Conservation (phyloP, 2,797 vertebrate genomes). For the Eremophila alpestris region DNA sequence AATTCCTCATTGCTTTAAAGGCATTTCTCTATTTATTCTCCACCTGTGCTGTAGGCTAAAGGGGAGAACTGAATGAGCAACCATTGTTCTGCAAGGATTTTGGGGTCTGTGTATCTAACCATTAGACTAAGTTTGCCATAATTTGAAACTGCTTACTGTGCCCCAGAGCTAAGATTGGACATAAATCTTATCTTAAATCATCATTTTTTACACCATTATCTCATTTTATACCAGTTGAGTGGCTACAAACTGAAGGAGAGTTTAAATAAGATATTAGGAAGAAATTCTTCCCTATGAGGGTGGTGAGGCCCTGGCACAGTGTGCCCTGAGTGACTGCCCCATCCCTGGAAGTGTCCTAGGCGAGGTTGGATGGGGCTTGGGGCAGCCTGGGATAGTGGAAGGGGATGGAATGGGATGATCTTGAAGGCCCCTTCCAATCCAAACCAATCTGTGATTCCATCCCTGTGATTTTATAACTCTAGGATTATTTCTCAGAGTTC, state of each 20-base stretch:
- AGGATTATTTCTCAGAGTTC: background rate
- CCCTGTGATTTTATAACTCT: background rate
- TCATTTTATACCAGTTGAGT: background rate
- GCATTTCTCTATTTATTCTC: background rate
- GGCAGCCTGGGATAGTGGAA: accelerated
- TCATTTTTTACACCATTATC: background rate
- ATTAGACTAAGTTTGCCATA: background rate
- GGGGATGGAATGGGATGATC: accelerated
- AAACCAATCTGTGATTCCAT: background rate
- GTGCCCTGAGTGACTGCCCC: background rate
- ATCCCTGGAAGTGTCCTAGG: background rate
- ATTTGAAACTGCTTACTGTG: background rate
- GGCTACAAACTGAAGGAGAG: background rate
- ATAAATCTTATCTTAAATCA: background rate
- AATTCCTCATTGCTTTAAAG: background rate
- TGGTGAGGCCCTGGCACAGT: background rate
- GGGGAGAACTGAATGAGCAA: background rate
- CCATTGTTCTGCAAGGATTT: background rate
- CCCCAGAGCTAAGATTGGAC: background rate
- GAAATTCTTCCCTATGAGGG: background rate
- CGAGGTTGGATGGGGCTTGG: accelerated
- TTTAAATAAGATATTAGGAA: background rate
- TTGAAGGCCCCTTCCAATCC: background rate
- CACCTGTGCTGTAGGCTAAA: background rate
- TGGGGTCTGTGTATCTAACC: background rate